phyloP scores from a whole-genome alignment of 2,113 vertebrate species.

The Leptosomus discolor region DNA sequence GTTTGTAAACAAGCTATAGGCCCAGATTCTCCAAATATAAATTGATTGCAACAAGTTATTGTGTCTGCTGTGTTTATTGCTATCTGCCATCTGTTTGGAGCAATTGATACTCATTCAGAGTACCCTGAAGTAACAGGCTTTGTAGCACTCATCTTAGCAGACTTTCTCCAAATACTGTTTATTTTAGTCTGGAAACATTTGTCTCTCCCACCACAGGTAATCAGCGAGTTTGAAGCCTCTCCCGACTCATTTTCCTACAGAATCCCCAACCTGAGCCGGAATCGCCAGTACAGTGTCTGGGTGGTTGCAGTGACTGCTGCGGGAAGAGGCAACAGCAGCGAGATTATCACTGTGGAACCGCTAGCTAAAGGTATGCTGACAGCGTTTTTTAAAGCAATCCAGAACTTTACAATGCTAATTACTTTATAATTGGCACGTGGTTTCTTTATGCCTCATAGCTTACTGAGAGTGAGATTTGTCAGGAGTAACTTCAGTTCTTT shows the following conservation, averaged over 20 bases:
- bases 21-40: not conserved
- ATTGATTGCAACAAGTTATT: not conserved
- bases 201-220: slow-evolving; percentile 84
- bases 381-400: not conserved
- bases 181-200: slow-evolving; percentile 68
- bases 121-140: not conserved
- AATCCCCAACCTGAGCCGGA: slow-evolving; percentile 92
- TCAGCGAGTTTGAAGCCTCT: slow-evolving; percentile 97
- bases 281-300: slow-evolving; percentile 96
- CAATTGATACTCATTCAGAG: not conserved
- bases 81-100: not conserved
- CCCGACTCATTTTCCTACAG: slow-evolving; percentile 94
- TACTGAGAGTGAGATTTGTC: not conserved
- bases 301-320: slow-evolving; percentile 96
- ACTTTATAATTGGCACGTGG: not conserved
- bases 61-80: not conserved
- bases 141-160: not conserved
- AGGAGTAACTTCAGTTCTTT: not conserved
- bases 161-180: not conserved
- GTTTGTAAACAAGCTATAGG: not conserved
- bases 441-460: not conserved
- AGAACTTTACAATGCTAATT: not conserved
- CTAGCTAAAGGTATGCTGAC: slow-evolving; percentile 86
- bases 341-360: slow-evolving; percentile 94
- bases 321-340: slow-evolving; percentile 94